A percentile compares a stretch with the other conserved stretches of the same genome.
phyloP scores from a whole-genome alignment of 2,797 vertebrate genomes.

The Anguilla marmorata region DNA sequence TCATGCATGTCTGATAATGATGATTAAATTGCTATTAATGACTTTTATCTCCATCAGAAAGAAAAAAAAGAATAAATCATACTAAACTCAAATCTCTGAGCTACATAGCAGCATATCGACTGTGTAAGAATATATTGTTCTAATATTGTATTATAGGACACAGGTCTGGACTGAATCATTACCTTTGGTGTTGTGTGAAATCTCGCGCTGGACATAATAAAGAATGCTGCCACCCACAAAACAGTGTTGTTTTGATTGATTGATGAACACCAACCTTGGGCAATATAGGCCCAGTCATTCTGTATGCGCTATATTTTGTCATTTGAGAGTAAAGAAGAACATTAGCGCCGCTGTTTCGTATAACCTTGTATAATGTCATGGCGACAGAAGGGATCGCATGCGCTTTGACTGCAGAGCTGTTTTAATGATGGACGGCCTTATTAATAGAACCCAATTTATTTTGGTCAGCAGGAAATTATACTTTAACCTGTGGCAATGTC shows the following conservation, averaged over 20 bases:
- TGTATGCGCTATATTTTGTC: neutral
- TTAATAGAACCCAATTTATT: conserved; percentile 39
- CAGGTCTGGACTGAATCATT: neutral
- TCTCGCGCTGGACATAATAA: neutral
- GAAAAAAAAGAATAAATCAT: neutral
- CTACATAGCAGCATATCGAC: neutral
- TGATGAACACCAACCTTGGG: neutral
- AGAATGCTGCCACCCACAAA: neutral
- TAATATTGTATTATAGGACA: neutral
- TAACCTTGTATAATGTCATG: conserved; percentile 24
- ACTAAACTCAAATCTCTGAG: neutral
- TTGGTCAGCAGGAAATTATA: conserved; percentile 32
- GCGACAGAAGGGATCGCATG: conserved; percentile 17
- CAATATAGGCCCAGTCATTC: neutral
- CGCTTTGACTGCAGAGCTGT: neutral
- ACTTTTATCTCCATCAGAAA: neutral
- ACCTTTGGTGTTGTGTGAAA: neutral
- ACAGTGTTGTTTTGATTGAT: neutral
- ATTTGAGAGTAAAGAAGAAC: neutral
- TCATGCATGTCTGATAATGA: neutral
- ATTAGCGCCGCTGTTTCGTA: neutral
- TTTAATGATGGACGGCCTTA: conserved; percentile 33
- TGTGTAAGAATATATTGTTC: neutral
- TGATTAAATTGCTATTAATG: neutral
- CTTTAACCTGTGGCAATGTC: conserved; percentile 29